Evolutionary conservation across 2,113 vertebrate genomes (phyloP).

Genomic region (Malurus melanocephalus): DNA sequence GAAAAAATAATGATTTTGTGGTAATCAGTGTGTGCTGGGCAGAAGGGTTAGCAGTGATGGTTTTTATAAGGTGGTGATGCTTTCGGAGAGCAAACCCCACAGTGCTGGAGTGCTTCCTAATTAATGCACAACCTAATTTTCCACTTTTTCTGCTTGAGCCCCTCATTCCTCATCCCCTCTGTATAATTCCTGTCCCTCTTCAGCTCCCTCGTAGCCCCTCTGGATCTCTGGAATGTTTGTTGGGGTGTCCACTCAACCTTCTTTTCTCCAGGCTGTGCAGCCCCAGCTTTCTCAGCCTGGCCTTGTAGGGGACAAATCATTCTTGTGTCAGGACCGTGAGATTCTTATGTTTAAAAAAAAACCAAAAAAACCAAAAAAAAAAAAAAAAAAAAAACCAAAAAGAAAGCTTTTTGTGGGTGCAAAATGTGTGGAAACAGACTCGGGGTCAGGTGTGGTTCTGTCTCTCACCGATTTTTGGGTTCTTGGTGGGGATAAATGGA

Average conservation of each 20-base stretch:
- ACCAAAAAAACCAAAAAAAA: no score
- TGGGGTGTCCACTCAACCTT: background rate
- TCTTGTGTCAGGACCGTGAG: background rate
- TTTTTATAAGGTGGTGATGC: background rate
- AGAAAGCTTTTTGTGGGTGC: background rate
- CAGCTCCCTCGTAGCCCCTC: background rate
- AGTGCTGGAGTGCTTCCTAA: background rate
- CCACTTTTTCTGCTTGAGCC: background rate
- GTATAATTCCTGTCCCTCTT: background rate
- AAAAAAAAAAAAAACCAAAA: no score
- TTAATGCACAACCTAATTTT: background rate
- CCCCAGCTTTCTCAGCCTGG: background rate
- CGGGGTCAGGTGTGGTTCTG: background rate
- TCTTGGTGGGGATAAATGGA: background rate
- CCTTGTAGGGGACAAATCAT: background rate
- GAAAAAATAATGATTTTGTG: fast-evolving
- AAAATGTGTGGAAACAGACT: background rate
- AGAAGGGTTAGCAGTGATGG: fast-evolving
- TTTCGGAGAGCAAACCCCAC: background rate
- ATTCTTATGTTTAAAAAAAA: background rate
- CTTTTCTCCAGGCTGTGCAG: background rate
- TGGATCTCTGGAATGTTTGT: background rate
- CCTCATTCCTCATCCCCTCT: background rate
- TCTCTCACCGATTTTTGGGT: background rate
- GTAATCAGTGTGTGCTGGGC: background rate